Percentiles rank a stretch among this genome's conserved stretches.
Evolutionary conservation across 1,140 invertebrate species (phyloP).

Genomic region (Drosophila punjabiensis): DNA sequence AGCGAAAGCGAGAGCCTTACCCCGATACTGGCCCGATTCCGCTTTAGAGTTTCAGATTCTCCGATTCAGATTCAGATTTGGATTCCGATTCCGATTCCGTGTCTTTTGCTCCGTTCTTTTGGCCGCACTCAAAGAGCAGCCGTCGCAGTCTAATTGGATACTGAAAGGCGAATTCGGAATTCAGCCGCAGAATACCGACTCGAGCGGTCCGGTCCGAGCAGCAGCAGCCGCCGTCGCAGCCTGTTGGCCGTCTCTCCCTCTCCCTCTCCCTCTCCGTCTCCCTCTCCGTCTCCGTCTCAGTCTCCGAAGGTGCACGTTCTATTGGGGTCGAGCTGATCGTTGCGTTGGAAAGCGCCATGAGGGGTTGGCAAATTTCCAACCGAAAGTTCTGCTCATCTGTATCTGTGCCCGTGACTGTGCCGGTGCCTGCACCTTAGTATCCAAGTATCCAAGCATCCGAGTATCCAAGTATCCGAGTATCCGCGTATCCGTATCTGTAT

Average conservation of each 20-base stretch:
- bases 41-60: neutral
- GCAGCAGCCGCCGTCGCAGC: conserved; percentile 78
- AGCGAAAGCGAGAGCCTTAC: conserved; percentile 10
- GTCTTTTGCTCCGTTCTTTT: conserved; percentile 25
- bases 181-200: conserved; percentile 62
- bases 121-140: conserved; percentile 64
- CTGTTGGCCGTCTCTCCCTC: conserved; percentile 54
- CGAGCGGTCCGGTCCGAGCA: conserved; percentile 78
- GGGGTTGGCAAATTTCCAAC: conserved; percentile 77
- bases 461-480: neutral
- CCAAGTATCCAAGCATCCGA: neutral
- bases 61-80: neutral
- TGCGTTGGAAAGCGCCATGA: conserved; percentile 69
- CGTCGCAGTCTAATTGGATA: conserved; percentile 82
- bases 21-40: conserved; percentile 13
- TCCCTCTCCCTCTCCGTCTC: neutral
- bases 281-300: neutral
- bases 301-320: conserved; percentile 22
- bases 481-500: conserved; percentile 17
- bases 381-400: conserved; percentile 66
- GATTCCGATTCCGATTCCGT: neutral
- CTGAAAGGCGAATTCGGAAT: conserved; percentile 79
- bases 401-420: conserved; percentile 14
- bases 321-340: conserved; percentile 76
- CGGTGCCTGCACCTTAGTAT: neutral